These are phyloP conservation scores for Bugula neritina DNA, from an alignment of 2,888 invertebrate species.

Conservation along the genomic window DNA sequence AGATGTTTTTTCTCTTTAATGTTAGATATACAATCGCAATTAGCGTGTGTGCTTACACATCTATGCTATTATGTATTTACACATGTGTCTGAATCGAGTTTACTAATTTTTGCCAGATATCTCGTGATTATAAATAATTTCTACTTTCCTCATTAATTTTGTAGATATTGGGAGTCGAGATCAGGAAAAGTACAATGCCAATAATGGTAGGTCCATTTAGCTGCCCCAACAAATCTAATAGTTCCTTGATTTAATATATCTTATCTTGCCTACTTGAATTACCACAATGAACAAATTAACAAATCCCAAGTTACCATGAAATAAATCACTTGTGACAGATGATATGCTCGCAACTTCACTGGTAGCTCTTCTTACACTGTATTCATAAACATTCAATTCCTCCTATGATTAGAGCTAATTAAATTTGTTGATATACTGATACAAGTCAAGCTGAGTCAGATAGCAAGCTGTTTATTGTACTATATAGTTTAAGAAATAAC, in stretches of 20 bases:
- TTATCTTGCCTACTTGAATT: not conserved
- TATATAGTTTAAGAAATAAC: not conserved
- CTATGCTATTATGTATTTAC: no score
- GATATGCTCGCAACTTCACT: not conserved
- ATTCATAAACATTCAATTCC: not conserved
- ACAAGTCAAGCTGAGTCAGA: not conserved
- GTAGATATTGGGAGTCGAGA: not conserved
- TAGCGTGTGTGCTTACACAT: no score
- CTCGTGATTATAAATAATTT: no score
- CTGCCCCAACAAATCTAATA: no score
- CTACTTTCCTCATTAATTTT: not conserved
- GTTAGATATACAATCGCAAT: no score
- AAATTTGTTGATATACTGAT: not conserved
- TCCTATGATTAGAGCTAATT: not conserved
- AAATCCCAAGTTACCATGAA: not conserved
- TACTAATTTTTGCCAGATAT: no score
- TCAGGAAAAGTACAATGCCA: slow-evolving; percentile 8
- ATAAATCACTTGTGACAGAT: not conserved
- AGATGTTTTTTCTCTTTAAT: no score
- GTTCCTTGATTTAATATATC: not conserved
- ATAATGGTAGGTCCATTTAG: slow-evolving; percentile 23
- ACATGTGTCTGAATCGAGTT: no score
- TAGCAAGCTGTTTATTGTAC: not conserved
- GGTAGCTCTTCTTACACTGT: not conserved
- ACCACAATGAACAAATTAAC: not conserved